These are phyloP conservation scores for Semnornis frantzii DNA, from an alignment of 2,113 vertebrate genomes.

Conservation along the genomic window DNA sequence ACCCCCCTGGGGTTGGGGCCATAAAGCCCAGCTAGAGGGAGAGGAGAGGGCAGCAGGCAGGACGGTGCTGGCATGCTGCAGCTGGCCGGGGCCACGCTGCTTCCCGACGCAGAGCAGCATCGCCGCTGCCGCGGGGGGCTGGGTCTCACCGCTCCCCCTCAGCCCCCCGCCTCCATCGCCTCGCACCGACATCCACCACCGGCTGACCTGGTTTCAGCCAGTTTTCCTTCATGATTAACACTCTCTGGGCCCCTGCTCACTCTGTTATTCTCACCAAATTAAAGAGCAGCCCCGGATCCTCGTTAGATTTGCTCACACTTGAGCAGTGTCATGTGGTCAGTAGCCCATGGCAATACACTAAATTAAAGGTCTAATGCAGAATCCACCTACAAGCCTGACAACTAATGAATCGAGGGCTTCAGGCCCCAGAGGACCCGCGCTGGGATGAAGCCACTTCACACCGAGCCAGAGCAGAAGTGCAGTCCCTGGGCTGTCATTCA, in stretches of 20 bases:
- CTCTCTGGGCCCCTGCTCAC: constrained; percentile 41
- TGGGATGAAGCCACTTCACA: constrained; percentile 83
- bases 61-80: not conserved
- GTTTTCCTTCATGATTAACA: constrained; percentile 69
- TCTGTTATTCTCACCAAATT: constrained; percentile 75
- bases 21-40: not conserved
- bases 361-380: constrained; percentile 92
- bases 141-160: not conserved
- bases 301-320: constrained; percentile 84
- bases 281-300: constrained; percentile 79
- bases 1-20: not conserved
- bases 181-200: not conserved
- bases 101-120: rapidly evolving
- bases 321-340: constrained; percentile 76
- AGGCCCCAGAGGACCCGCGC: constrained; percentile 78
- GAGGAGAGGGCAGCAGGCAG: not conserved
- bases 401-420: constrained; percentile 89
- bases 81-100: not conserved
- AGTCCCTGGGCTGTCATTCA: constrained; percentile 78
- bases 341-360: constrained; percentile 89
- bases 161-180: rapidly evolving
- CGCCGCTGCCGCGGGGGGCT: rapidly evolving
- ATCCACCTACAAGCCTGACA: constrained; percentile 86
- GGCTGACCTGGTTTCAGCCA: constrained; percentile 64
- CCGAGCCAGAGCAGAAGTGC: constrained; percentile 74